Evolutionary conservation across 2,113 vertebrate species (phyloP).

Genomic region (Cephalopterus ornatus): DNA sequence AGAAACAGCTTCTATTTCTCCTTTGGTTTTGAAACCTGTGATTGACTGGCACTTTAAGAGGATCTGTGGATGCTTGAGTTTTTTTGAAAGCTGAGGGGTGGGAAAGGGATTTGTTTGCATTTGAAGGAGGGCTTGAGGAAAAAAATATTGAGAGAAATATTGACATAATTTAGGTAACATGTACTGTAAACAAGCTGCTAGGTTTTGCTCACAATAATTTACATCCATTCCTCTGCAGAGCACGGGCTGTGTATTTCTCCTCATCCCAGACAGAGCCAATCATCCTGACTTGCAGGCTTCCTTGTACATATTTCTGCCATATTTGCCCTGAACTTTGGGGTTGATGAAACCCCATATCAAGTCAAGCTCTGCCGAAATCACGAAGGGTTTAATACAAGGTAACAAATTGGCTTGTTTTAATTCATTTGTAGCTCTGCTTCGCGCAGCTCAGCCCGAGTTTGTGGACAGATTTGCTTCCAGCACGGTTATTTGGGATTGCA

Average conservation of each 20-base stretch:
- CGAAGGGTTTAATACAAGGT: not conserved
- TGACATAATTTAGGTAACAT: conserved; percentile 43
- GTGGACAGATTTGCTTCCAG: not conserved
- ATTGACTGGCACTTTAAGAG: not conserved
- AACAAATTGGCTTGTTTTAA: conserved; percentile 19
- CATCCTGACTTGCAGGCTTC: not conserved
- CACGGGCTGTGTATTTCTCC: not conserved
- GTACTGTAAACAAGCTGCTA: conserved; percentile 27
- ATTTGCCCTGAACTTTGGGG: not conserved
- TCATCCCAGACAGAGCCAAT: conserved; percentile 1
- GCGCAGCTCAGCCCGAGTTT: not conserved
- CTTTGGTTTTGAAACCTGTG: not conserved
- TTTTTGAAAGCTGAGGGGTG: conserved; percentile 6
- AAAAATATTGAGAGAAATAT: not conserved
- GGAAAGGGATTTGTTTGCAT: conserved; percentile 15
- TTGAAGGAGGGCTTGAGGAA: not conserved
- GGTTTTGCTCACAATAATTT: conserved; percentile 14
- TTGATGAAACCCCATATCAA: not conserved
- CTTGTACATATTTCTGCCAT: not conserved
- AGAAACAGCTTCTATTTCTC: not conserved
- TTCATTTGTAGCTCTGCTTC: not conserved
- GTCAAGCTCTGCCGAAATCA: not conserved
- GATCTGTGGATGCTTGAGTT: not conserved
- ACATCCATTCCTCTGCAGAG: not conserved
- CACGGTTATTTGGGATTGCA: not conserved